Evolutionary conservation across 1,140 invertebrate species (phyloP), one percentile per base, ranked within the genome.

Genomic region (Nephotettix cincticeps): DNA sequence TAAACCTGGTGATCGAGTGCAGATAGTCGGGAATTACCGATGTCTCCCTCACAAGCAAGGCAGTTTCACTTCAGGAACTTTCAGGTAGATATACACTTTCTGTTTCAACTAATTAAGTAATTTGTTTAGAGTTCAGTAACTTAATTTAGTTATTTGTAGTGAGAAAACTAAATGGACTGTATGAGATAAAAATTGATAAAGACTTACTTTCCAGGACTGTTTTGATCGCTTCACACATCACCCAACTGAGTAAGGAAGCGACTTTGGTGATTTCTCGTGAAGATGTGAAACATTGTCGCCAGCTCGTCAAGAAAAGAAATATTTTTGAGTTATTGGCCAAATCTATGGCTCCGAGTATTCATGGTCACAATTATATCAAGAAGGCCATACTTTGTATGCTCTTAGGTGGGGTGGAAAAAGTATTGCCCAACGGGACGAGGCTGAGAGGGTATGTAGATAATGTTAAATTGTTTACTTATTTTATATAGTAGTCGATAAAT

Each of bases 331-430:
- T 96, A 65, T 83, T 99, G 11, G 88, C 93, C 43, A 91, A 92
- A 78, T 99, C 97, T 0, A 81, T 99, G 54, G 98, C 98, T 0
- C 98, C 98, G 0, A 98, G 97, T 3, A 99, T 99, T 79, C 94
- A 98, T 80, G 98, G 98, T 0, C 95, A 99, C 80, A 91, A 95
- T 25, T 98, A 93, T 78, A 95, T 99, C 2, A 99, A 99, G 81
- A 95, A 95, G 79, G 97, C 98, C 1, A 93, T 99, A 72, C 83
- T 99, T 0, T 99, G 98, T 79, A 86, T 99, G 75, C 80, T 99
- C 23, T 83, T 99, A 0, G 98, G 98, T 23, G 98, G 98, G 0
- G 91, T 93, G 68, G 98, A 99, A 83, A 99, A 99, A 84, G 83
- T 96, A 36, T 82, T 99, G 32, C 91, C 91, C 0, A 99, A 99